phyloP scores from a whole-genome alignment of 2,888 invertebrate genomes.

The Mellilla xanthometata region DNA sequence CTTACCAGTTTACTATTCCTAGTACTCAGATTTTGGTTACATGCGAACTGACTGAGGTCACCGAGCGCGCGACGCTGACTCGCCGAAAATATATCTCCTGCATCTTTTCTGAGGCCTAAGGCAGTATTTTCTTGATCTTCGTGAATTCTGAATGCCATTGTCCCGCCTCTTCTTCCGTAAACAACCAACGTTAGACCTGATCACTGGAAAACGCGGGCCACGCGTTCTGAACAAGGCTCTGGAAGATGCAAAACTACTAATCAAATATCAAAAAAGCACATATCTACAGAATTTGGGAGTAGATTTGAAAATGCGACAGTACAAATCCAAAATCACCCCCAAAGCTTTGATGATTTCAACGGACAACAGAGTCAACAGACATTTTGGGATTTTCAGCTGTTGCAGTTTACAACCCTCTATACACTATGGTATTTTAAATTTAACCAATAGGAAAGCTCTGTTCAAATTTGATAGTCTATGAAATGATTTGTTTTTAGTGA shows the following conservation, averaged over 20 bases:
- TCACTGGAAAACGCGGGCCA: constrained; percentile 42
- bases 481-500: too few species aligned
- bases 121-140: constrained; percentile 90
- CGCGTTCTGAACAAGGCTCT: constrained; percentile 47
- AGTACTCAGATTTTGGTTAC: constrained; percentile 62
- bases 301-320: constrained; percentile 42
- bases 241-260: constrained; percentile 46
- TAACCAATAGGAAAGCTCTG: constrained; percentile 50
- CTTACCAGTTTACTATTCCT: constrained; percentile 80
- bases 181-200: constrained; percentile 54
- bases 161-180: constrained; percentile 61
- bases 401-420: constrained; percentile 64
- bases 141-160: constrained; percentile 90
- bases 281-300: constrained; percentile 54
- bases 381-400: constrained; percentile 75
- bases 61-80: constrained; percentile 86
- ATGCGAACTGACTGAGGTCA: constrained; percentile 83
- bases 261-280: constrained; percentile 44
- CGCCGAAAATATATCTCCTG: constrained; percentile 69
- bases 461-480: too few species aligned
- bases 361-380: constrained; percentile 76
- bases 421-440: constrained; percentile 64
- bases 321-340: constrained; percentile 62
- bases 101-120: constrained; percentile 78
- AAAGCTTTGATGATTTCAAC: constrained; percentile 67